Conservation (phyloP, 2,113 vertebrate species). For the Tenebrosternarchus preto region DNA sequence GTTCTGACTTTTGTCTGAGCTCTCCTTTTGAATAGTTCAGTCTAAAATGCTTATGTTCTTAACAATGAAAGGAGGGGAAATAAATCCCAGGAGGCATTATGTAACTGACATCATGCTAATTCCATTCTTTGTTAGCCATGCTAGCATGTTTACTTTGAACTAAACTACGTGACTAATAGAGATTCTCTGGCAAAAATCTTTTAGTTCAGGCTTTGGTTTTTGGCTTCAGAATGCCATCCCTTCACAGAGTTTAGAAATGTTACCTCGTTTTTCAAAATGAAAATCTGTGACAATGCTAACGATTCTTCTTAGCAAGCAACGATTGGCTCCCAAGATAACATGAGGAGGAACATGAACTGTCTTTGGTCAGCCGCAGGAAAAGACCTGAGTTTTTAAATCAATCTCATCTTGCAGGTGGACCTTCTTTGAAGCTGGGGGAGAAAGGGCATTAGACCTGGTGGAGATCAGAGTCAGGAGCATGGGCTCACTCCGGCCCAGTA, state of each 20-base stretch:
- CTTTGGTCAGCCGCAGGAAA: slow-evolving; percentile 1
- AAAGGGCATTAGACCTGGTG: background rate
- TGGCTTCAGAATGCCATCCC: background rate
- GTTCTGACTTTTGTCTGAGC: background rate
- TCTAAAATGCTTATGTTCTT: too few relatives aligned
- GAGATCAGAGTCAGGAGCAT: slow-evolving; percentile 12
- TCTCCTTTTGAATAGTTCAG: background rate
- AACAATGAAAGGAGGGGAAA: too few relatives aligned
- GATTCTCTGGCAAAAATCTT: background rate
- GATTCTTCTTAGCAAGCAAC: too few relatives aligned
- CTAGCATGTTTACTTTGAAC: background rate
- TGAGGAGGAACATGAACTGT: background rate
- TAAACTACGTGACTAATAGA: background rate
- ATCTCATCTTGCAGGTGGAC: background rate
- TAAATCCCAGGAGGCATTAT: too few relatives aligned
- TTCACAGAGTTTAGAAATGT: background rate
- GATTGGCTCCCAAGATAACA: background rate
- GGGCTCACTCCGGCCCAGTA: slow-evolving; percentile 39
- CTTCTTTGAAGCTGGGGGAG: slow-evolving; percentile 20
- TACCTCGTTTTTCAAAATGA: too few relatives aligned
- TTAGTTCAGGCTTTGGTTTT: background rate
- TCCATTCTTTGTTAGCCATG: too few relatives aligned
- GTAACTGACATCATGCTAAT: too few relatives aligned
- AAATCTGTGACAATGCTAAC: too few relatives aligned
- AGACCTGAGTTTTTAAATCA: slow-evolving; percentile 7